These are phyloP conservation scores for Characodon lateralis DNA, from an alignment of 2,797 vertebrate species.

Conservation along the genomic window DNA sequence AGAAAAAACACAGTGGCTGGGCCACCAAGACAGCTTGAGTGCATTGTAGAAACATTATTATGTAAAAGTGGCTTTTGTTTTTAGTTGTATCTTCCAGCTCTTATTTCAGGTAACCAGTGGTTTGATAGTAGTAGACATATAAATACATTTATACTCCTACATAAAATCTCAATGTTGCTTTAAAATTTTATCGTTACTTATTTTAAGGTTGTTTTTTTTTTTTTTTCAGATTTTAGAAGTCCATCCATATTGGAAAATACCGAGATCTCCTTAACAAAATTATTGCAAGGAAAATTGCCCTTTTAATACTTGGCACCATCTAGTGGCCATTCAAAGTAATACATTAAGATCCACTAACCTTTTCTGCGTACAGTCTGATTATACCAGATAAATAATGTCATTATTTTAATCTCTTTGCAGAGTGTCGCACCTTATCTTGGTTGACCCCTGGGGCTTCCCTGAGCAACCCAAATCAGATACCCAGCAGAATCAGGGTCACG, in stretches of 20 bases:
- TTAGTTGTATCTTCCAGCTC: too few species aligned
- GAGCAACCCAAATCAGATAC: conserved; percentile 67
- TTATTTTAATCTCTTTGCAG: conserved; percentile 57
- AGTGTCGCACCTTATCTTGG: conserved; percentile 91
- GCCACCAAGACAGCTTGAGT: not conserved
- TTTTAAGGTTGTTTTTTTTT: too few species aligned
- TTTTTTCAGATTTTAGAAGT: not conserved
- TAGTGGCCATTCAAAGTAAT: not conserved
- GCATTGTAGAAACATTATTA: not conserved
- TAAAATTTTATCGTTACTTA: too few species aligned
- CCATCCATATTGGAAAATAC: not conserved
- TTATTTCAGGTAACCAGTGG: too few species aligned
- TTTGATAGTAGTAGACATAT: too few species aligned
- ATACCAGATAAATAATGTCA: not conserved
- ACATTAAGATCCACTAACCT: not conserved
- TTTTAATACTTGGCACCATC: not conserved
- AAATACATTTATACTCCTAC: not conserved
- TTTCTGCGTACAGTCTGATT: not conserved
- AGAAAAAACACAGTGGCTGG: too few species aligned
- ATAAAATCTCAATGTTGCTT: too few species aligned
- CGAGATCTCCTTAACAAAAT: not conserved
- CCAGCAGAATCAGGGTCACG: conserved; percentile 44
- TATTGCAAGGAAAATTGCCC: not conserved
- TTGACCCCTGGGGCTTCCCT: conserved; percentile 90
- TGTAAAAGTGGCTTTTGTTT: not conserved